Evolutionary conservation across 2,113 vertebrate species (phyloP), one percentile per base, ranked within the genome.

Genomic region (Daubentonia madagascariensis): DNA sequence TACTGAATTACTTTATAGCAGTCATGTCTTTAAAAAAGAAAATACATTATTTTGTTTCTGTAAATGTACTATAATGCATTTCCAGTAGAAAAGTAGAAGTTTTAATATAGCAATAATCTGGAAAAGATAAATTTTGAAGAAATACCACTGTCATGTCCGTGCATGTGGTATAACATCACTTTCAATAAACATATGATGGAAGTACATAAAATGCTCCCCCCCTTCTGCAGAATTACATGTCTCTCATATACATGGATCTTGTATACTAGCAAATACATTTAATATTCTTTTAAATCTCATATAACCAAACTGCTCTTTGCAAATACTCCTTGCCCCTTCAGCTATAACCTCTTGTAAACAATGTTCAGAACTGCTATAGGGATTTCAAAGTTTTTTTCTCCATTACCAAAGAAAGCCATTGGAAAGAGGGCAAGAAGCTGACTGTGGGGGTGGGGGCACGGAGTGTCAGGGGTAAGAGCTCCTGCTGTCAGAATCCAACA

Each of bases 291-390:
- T 81, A 90, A 89, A 50, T 68, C 70, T 81, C 72, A 95, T 16
- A 20, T 40, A 75, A 75, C 75, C 7, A 6, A 37, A 91, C 28
- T 40, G 32, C 40, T 20, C 28, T 96, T 94, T 84, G 94, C 45
- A 85, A 87, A 88, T 37, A 85, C 20, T 48, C 20, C 8, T 72
- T 70, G 75, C 48, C 70, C 72, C 40, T 79, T 96, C 14, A 91
- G 94, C 96, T 91, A 80, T 70, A 83, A 81, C 89, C 30, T 20
- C 54, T 78, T 91, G 37, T 94, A 96, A 95, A 80, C 59, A 83
- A 30, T 73, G 73, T 89, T 76, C 23, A 43, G 65, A 95, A 87
- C n/a, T 16, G 22, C 59, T 87, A 65, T 80, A 95, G 35, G 72
- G 76, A 89, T 96, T 96, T 84, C 37, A 61, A 61, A 67, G 23